A percentile compares a stretch with the other conserved stretches of the same genome.
Conservation (phyloP, 2,113 vertebrate species). For the Gavialis gangeticus region DNA sequence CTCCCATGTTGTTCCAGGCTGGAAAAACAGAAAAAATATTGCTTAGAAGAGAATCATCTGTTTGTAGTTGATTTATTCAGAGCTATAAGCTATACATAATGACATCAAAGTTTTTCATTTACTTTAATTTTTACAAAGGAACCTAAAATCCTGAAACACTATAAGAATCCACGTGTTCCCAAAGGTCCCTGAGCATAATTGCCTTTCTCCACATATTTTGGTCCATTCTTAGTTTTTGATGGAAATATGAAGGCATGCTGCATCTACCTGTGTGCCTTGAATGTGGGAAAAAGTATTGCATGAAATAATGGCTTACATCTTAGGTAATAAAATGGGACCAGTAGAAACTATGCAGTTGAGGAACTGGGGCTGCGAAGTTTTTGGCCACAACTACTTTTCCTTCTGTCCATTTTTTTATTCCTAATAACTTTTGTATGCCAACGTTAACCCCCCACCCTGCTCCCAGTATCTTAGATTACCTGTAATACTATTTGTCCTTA, state of each 20-base stretch:
- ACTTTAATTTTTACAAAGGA: not conserved
- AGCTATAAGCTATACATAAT: not conserved
- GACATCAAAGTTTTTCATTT: not conserved
- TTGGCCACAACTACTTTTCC: not conserved
- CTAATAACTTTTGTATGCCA: not conserved
- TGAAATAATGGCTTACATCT: not conserved
- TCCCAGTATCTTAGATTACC: too few species aligned
- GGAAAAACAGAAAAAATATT: not conserved
- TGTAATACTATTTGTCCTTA: not conserved
- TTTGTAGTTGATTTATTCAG: not conserved
- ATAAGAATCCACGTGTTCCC: not conserved
- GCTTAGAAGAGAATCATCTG: not conserved
- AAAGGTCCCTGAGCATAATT: not conserved
- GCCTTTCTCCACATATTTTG: not conserved
- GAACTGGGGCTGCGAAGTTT: not conserved
- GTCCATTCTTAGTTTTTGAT: not conserved
- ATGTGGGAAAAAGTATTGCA: not conserved
- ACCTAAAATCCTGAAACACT: not conserved
- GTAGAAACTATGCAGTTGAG: not conserved
- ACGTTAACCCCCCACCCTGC: not conserved
- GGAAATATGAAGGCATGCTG: not conserved
- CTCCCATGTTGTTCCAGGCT: conserved; percentile 73
- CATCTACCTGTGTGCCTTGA: not conserved
- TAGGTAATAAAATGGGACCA: not conserved
- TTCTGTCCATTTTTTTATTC: not conserved